These are phyloP conservation scores for Parascotia fuliginaria DNA, from an alignment of 2,888 invertebrate species.

Conservation along the genomic window DNA sequence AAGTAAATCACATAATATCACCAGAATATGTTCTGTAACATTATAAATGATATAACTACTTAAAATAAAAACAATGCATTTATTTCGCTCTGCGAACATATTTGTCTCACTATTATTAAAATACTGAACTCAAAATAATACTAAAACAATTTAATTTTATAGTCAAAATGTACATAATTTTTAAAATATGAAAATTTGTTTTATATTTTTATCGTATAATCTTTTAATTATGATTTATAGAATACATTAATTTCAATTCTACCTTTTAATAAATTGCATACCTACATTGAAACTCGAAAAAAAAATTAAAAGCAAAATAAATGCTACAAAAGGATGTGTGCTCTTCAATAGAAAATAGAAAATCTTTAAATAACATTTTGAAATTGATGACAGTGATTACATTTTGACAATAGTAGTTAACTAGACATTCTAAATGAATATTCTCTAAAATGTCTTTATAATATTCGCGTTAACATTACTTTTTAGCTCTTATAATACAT, in stretches of 20 bases:
- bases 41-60: slow-evolving; percentile 54
- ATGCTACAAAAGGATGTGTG: slow-evolving; percentile 26
- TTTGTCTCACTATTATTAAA: slow-evolving; percentile 67
- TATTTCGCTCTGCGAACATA: slow-evolving; percentile 75
- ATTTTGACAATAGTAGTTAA: slow-evolving; percentile 31
- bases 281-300: slow-evolving; percentile 2
- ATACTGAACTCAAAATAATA: slow-evolving; percentile 63
- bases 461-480: slow-evolving; percentile 39
- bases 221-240: background rate
- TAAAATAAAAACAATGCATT: slow-evolving; percentile 57
- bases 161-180: slow-evolving; percentile 37
- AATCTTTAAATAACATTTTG: slow-evolving; percentile 1
- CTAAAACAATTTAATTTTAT: slow-evolving; percentile 26
- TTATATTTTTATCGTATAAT: no score
- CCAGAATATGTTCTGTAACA: slow-evolving; percentile 65
- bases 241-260: background rate
- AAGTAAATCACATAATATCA: slow-evolving; percentile 79
- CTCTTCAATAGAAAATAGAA: background rate
- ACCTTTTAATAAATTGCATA: slow-evolving; percentile 2
- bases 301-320: slow-evolving; percentile 31
- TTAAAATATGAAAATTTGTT: background rate
- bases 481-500: slow-evolving; percentile 32
- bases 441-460: slow-evolving; percentile 51
- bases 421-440: slow-evolving; percentile 41
- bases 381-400: slow-evolving; percentile 12